These are phyloP conservation scores for Lepidochrysops patricia DNA, from an alignment of 2,888 invertebrate species.

Conservation along the genomic window DNA sequence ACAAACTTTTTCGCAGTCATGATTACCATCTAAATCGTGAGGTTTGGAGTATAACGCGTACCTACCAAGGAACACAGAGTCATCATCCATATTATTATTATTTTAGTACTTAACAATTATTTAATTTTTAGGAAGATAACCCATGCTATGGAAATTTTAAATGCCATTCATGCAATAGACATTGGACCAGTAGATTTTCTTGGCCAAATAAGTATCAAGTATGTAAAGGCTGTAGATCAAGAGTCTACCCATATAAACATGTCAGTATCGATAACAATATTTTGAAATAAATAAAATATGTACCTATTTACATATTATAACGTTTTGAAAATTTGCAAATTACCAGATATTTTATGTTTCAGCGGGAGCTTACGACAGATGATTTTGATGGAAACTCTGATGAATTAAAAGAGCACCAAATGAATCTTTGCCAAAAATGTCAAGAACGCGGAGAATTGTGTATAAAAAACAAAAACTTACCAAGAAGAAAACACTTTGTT, in stretches of 20 bases:
- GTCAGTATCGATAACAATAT: constrained; percentile 22
- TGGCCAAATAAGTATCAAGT: constrained; percentile 33
- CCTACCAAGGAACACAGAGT: too few species aligned
- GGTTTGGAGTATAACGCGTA: too few species aligned
- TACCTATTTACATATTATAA: background rate
- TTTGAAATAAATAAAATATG: background rate
- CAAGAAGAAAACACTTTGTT: background rate
- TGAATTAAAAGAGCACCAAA: constrained; percentile 29
- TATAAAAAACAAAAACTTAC: constrained; percentile 3
- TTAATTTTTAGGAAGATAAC: constrained; percentile 1
- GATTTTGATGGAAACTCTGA: constrained; percentile 26
- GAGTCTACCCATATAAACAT: constrained; percentile 30
- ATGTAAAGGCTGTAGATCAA: constrained; percentile 32
- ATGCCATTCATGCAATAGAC: constrained; percentile 32
- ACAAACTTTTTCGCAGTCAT: too few species aligned
- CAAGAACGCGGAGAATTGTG: constrained; percentile 31
- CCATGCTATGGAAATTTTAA: constrained; percentile 34
- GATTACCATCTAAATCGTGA: too few species aligned
- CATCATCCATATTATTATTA: too few species aligned
- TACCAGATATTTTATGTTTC: background rate
- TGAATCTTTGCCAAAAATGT: constrained; percentile 39
- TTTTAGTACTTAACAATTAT: background rate
- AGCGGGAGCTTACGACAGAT: constrained; percentile 28
- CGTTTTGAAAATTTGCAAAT: too few species aligned
- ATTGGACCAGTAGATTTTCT: constrained; percentile 38